phyloP scores from a whole-genome alignment of 2,888 invertebrate genomes.

The Rhagonycha fulva region DNA sequence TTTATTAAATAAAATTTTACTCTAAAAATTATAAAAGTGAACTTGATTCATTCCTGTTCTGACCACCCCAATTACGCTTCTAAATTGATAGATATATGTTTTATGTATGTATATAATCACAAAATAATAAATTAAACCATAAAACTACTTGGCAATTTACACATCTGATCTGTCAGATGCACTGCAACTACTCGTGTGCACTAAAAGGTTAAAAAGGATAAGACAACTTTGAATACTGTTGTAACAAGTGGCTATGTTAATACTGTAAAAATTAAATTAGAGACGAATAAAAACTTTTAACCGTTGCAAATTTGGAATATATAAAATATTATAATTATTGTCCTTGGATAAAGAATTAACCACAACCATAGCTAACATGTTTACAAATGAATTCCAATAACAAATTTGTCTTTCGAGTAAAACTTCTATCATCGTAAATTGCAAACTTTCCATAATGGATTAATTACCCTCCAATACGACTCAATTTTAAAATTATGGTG shows the following conservation, averaged over 20 bases:
- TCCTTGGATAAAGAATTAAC: neutral
- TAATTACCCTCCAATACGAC: neutral
- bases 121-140: no score
- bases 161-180: no score
- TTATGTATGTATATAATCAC: no score
- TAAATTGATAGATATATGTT: no score
- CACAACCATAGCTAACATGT: neutral
- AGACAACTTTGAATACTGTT: neutral
- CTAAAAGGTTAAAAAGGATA: no score
- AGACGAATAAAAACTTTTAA: neutral
- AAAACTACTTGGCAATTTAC: no score
- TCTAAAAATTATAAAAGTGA: no score
- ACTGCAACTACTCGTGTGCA: no score
- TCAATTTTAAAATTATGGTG: neutral
- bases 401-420: neutral
- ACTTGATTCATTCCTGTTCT: no score
- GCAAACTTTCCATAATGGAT: neutral
- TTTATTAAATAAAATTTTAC: no score
- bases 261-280: neutral
- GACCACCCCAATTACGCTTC: no score
- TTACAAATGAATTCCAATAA: neutral
- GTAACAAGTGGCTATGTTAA: neutral
- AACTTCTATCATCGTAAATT: neutral
- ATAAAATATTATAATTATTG: neutral
- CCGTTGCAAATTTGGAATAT: neutral